These are phyloP conservation scores for Callipepla californica DNA, from an alignment of 2,113 vertebrate genomes.

Conservation along the genomic window DNA sequence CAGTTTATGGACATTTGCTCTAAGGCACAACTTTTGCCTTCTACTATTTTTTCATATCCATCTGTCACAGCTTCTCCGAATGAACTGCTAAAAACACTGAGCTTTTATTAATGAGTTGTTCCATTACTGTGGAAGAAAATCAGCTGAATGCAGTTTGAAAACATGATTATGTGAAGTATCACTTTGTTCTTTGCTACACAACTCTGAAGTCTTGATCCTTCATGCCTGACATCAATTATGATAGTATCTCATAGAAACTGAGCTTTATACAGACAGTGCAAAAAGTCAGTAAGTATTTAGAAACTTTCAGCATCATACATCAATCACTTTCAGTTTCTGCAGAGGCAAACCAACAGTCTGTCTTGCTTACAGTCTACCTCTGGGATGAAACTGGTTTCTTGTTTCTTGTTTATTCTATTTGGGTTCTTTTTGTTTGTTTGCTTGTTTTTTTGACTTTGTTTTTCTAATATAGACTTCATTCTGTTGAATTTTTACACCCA, in stretches of 20 bases:
- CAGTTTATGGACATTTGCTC: neutral
- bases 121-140: neutral
- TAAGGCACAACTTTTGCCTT: neutral
- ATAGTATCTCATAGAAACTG: neutral
- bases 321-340: neutral
- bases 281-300: constrained; percentile 35
- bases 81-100: neutral
- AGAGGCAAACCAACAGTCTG: neutral
- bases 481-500: neutral
- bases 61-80: neutral
- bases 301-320: neutral
- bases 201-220: constrained; percentile 29
- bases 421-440: neutral
- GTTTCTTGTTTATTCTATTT: neutral
- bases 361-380: neutral
- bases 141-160: constrained; percentile 25
- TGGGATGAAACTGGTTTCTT: neutral
- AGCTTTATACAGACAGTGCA: neutral
- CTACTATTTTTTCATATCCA: neutral
- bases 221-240: constrained; percentile 4
- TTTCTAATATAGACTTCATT: neutral
- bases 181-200: constrained; percentile 18
- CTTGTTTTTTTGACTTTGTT: neutral
- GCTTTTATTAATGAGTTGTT: neutral
- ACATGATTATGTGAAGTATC: constrained; percentile 41